Evolutionary conservation across 2,113 vertebrate species (phyloP), one percentile per base, ranked within the genome.

Genomic region (Bolborhynchus lineola): DNA sequence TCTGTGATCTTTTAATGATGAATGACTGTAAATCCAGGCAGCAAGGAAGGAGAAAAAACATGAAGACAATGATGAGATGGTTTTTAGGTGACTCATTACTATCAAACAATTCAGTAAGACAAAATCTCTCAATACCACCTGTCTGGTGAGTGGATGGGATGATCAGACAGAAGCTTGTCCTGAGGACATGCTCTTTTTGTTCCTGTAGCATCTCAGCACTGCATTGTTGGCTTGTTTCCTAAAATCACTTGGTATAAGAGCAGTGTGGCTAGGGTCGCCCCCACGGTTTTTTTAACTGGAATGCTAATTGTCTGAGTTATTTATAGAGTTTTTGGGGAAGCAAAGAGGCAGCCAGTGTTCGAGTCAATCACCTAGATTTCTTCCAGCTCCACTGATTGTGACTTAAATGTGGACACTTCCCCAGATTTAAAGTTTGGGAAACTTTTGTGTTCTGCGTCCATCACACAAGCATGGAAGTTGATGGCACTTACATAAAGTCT

Each of bases 1-100:
- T 86, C 28, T 3, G 0, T 89, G 60, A 57, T 91, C 50, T 93
- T 74, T 79, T 86, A 87, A 52, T 87, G 91, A 96, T 95, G 37
- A 95, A 95, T 93, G 84, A 72, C 86, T 91, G 7, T 77, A 82
- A 92, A 84, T 75, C 8, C 52, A 92, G 72, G 25, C 76, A 95
- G 86, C 26, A 95, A 95, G 84, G 29, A 92, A 5, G 37, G 63
- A 86, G 72, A 89, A 93, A 71, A 89, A 42, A 68, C 29, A 37
- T 7, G 10, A 86, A 91, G 47, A 68, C 52, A 52, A 44, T 6
- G 33, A 82, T 28, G 28, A 91, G 81, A 91, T 93, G 70, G 62
- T 79, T 91, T 92, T 87, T 84, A 26, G 47, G 74, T 93, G 94
- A 92, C 77, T 96, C 62, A 57, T 24, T 68, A 21, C 11, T 76